A percentile compares a stretch with the other conserved stretches of the same genome.
These are phyloP conservation scores for Bombus impatiens DNA, from an alignment of 1,140 invertebrate species.

Conservation along the genomic window DNA sequence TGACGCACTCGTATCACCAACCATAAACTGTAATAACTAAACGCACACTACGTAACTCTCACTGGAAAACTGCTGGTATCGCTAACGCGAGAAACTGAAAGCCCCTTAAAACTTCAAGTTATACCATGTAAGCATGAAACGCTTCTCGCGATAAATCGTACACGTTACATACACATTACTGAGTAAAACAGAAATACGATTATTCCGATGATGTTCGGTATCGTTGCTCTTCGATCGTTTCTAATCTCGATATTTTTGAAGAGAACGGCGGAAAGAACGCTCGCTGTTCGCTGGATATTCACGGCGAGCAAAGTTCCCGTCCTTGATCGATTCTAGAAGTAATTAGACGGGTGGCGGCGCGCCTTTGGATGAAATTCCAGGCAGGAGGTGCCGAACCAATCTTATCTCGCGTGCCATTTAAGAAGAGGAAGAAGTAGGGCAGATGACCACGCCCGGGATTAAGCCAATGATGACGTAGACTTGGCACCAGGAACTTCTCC, in stretches of 20 bases:
- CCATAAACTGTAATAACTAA: no score
- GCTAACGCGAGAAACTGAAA: no score
- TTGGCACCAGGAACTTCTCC: slow-evolving; percentile 41
- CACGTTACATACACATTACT: no score
- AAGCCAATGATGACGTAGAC: slow-evolving; percentile 53
- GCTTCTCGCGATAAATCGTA: no score
- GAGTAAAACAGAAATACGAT: no score
- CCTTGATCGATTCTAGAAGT: slow-evolving; percentile 70
- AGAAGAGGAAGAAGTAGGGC: slow-evolving; percentile 68
- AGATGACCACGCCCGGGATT: slow-evolving; percentile 69
- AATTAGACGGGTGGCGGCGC: slow-evolving; percentile 68
- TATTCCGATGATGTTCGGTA: neutral
- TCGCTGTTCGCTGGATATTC: slow-evolving; percentile 62
- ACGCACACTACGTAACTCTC: no score
- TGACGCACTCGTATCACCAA: no score
- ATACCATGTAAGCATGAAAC: no score
- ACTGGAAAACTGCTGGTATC: no score
- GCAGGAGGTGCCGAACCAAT: slow-evolving; percentile 66
- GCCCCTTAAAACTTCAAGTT: no score
- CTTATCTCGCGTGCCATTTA: slow-evolving; percentile 68
- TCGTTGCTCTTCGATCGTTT: neutral
- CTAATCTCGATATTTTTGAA: slow-evolving; percentile 34
- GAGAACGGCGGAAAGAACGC: slow-evolving; percentile 27
- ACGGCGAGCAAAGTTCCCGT: slow-evolving; percentile 68
- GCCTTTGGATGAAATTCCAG: slow-evolving; percentile 67